A percentile compares a stretch with the other conserved stretches of the same genome.
Evolutionary conservation across 1,140 invertebrate species (phyloP).

Genomic region (Hycleus phaleratus): DNA sequence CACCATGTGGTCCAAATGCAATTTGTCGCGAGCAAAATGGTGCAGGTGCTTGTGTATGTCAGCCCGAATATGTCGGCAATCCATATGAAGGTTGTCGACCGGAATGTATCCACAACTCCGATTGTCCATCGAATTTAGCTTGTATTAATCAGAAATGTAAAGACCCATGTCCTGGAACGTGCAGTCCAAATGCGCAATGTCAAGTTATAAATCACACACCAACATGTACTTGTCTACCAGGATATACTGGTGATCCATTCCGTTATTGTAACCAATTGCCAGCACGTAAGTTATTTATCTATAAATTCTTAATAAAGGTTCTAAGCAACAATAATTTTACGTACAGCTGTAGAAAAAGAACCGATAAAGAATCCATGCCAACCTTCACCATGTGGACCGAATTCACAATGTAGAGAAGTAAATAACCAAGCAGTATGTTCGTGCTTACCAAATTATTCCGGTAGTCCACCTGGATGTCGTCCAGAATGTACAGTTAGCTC

Average conservation of each 20-base stretch:
- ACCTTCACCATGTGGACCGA: conserved; percentile 61
- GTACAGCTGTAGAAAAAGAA: conserved; percentile 22
- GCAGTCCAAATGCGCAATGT: conserved; percentile 65
- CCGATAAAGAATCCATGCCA: conserved; percentile 50
- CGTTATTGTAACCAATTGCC: conserved; percentile 47
- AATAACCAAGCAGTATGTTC: conserved; percentile 54
- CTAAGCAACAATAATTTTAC: not conserved
- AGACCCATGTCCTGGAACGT: conserved; percentile 65
- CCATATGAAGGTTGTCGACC: conserved; percentile 66
- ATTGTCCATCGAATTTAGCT: conserved; percentile 60
- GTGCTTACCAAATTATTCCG: conserved; percentile 54
- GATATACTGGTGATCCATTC: conserved; percentile 65
- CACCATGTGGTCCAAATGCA: conserved; percentile 67
- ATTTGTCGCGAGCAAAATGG: conserved; percentile 58
- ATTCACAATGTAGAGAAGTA: conserved; percentile 54
- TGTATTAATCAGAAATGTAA: conserved; percentile 63
- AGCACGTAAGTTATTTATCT: conserved; percentile 44
- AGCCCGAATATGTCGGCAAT: conserved; percentile 65
- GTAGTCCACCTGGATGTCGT: conserved; percentile 57
- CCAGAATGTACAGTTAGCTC: conserved; percentile 59
- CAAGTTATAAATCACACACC: conserved; percentile 65
- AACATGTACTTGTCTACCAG: conserved; percentile 58
- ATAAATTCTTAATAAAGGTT: not conserved
- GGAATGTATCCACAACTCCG: conserved; percentile 56
- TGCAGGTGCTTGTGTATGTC: conserved; percentile 61